These are phyloP conservation scores for Galagoides demidoff DNA, from an alignment of 2,797 vertebrate species.

Conservation along the genomic window DNA sequence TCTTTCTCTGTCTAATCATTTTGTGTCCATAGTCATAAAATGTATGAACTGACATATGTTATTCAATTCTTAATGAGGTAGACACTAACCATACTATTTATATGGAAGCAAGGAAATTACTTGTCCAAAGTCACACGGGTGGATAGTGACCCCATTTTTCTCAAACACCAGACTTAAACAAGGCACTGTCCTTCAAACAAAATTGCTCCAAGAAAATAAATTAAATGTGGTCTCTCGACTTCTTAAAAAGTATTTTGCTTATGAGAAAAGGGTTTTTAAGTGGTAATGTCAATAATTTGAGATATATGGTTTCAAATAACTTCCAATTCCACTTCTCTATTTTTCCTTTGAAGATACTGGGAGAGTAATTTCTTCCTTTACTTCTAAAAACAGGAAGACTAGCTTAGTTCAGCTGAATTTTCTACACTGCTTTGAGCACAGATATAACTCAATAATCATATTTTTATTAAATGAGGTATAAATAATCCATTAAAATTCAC, in stretches of 20 bases:
- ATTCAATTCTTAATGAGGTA: neutral
- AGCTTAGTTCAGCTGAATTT: neutral
- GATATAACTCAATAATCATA: neutral
- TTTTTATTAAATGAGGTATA: neutral
- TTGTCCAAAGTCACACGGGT: neutral
- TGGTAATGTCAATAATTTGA: neutral
- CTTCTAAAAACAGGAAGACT: neutral
- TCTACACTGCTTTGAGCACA: neutral
- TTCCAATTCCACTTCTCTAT: neutral
- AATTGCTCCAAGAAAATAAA: neutral
- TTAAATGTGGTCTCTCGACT: neutral
- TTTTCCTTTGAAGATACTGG: neutral
- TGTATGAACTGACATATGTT: neutral
- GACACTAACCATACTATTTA: neutral
- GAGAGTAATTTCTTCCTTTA: neutral
- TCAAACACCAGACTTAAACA: neutral
- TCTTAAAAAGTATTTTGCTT: neutral
- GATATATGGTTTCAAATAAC: neutral
- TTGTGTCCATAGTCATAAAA: neutral
- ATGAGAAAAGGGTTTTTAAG: neutral
- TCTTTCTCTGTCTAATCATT: neutral
- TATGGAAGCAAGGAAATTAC: neutral
- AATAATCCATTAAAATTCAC: neutral
- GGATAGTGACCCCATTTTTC: neutral
- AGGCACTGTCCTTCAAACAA: neutral